Evolutionary conservation across 2,113 vertebrate genomes (phyloP), one percentile per base, ranked within the genome.

Genomic region (Serilophus lunatus): DNA sequence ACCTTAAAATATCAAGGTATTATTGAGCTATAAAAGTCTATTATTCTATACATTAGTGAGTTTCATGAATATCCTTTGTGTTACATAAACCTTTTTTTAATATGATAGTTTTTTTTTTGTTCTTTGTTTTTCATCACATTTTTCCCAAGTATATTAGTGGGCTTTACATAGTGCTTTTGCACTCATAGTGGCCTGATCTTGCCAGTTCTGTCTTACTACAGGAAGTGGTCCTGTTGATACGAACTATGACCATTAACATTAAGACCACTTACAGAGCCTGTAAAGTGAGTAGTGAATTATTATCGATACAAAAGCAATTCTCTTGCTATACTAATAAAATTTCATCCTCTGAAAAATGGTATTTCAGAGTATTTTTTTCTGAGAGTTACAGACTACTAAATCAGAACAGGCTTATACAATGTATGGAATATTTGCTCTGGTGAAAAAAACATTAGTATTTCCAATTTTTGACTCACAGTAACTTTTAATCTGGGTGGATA

Each of bases 1-100:
- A 98, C 97, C 97, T 97, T 98, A 97, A 83, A 95, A 83, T 97
- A 76, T 98, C 95, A 95, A 96, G 90, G 86, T 96, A 96, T 91
- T 96, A 88, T 44, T 95, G 88, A 97, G 80, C 95, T 98, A 88
- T 98, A 97, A 96, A 96, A 74, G 75, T 95, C 60, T 93, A 49
- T 98, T 96, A 76, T 97, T 98, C 98, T 98, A 92, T 97, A 94
- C 97, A 94, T 96, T 96, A 86, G 82, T 93, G 85, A 96, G 78
- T 97, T 98, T 78, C 93, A 92, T 81, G 50, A 93, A 72, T 81
- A 94, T 89, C 79, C 23, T 83, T 81, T 94, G 50, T 93, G 82
- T 96, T 97, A 92, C 88, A 40, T 66, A 87, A 96, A 96, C 82
- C 64, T 80, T 83, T 88, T n/a, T 95, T 96, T 77, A 86, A 45